Evolutionary conservation across 2,888 invertebrate species (phyloP), one percentile per base, ranked within the genome.

Genomic region (Drosophila neonasuta): DNA sequence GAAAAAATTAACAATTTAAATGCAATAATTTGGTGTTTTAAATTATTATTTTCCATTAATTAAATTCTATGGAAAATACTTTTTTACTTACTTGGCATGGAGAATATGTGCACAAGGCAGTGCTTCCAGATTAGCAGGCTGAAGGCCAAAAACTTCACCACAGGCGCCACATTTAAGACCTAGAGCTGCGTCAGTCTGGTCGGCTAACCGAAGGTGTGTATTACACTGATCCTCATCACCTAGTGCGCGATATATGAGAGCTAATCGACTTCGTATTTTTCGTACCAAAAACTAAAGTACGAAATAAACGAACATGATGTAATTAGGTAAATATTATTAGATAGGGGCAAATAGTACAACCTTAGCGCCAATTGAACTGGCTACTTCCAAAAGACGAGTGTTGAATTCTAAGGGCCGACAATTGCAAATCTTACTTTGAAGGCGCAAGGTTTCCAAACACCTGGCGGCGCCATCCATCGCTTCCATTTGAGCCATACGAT

Each of bases 391-490:
- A 17, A 96, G 91, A 66, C 96, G 92, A 1, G 96, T 96, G 90
- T 97, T 96, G 89, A 96, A 96, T 90, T 96, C 96, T 67, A 96
- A 90, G 1, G 96, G 96, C 63, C 96, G 92, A 89, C 96, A 97
- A 91, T 96, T 96, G 91, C 96, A 96, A 83, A 97, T 96, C 88
- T 96, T 94, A 85, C 95, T 95, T 86, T 96, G 91, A 20, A 91
- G 77, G 15, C 96, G 91, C 32, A 96, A 90, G 0, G 95, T 95
- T 86, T 96, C 96, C 39, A 96, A 91, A 80, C 96, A 96, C 48
- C 96, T 92, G 0, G 96, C 96, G 0, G 95, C 96, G 0, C 96
- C 96, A 81, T 96, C 96, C 96, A 96, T 96, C 0, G 96, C 96
- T 84, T 96, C 96, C 96, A 97, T 96, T 89, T 96, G 96, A 8